phyloP scores from a whole-genome alignment of 1,140 invertebrate genomes.

The Bombus vancouverensis region DNA sequence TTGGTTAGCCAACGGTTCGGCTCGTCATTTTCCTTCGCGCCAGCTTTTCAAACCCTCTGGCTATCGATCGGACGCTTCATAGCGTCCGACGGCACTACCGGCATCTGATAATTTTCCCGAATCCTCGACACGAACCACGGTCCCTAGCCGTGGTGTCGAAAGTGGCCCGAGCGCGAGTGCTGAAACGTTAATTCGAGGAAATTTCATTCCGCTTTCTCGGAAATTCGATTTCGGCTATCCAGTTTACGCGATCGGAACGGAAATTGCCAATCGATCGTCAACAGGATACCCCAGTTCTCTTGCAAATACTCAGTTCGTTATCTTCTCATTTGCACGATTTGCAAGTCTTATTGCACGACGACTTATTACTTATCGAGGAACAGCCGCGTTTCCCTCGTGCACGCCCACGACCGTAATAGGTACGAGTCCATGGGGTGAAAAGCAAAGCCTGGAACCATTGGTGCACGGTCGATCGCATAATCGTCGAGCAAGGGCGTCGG shows the following conservation, averaged over 20 bases:
- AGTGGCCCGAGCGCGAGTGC: neutral
- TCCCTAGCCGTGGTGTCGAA: neutral
- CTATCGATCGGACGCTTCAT: slow-evolving; percentile 13
- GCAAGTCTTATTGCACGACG: neutral
- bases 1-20: slow-evolving; percentile 8
- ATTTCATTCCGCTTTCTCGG: slow-evolving; percentile 16
- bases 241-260: slow-evolving; percentile 49
- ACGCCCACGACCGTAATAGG: slow-evolving; percentile 10
- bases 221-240: slow-evolving; percentile 37
- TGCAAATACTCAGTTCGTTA: neutral
- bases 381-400: slow-evolving; percentile 8
- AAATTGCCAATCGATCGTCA: slow-evolving; percentile 62
- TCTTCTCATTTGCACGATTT: neutral
- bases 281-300: slow-evolving; percentile 42
- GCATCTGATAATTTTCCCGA: neutral
- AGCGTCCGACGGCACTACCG: neutral
- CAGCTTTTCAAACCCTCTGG: neutral
- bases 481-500: slow-evolving; percentile 56
- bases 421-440: slow-evolving; percentile 28
- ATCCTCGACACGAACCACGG: neutral
- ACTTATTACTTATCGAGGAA: neutral
- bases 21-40: slow-evolving; percentile 1
- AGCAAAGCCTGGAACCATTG: slow-evolving; percentile 33
- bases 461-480: slow-evolving; percentile 57
- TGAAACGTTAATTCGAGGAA: slow-evolving; percentile 42